These are phyloP conservation scores for Halictus rubicundus DNA, from an alignment of 1,140 invertebrate species.

Conservation along the genomic window DNA sequence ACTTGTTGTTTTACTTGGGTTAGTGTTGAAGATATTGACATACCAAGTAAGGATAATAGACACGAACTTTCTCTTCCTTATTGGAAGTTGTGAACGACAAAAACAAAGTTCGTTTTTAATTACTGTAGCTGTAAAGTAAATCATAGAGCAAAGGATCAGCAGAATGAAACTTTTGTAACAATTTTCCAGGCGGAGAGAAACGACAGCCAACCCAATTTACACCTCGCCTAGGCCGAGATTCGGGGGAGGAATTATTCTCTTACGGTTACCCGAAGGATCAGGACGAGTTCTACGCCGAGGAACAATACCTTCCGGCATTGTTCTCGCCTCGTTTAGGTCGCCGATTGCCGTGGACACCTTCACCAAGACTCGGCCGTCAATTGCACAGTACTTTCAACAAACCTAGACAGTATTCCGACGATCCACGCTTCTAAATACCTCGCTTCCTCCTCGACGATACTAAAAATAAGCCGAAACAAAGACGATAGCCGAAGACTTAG, in stretches of 20 bases:
- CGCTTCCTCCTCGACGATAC: not conserved
- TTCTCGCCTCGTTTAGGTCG: conserved; percentile 65
- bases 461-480: not conserved
- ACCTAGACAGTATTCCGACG: conserved; percentile 32
- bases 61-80: no score
- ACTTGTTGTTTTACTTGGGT: no score
- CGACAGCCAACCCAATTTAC: conserved; percentile 67
- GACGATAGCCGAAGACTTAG: conserved; percentile 16
- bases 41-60: no score
- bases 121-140: no score
- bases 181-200: conserved; percentile 51
- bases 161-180: not conserved
- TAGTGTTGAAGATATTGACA: no score
- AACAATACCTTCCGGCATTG: conserved; percentile 39
- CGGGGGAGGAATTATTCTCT: conserved; percentile 48
- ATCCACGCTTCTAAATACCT: conserved; percentile 33
- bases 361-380: conserved; percentile 61
- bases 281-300: conserved; percentile 36
- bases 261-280: conserved; percentile 23
- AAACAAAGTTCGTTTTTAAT: no score
- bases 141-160: no score
- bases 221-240: conserved; percentile 71
- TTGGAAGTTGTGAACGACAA: no score
- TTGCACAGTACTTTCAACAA: conserved; percentile 48
- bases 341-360: conserved; percentile 55